Evolutionary conservation across 2,113 vertebrate genomes (phyloP).

Genomic region (Brevimyrus niger): DNA sequence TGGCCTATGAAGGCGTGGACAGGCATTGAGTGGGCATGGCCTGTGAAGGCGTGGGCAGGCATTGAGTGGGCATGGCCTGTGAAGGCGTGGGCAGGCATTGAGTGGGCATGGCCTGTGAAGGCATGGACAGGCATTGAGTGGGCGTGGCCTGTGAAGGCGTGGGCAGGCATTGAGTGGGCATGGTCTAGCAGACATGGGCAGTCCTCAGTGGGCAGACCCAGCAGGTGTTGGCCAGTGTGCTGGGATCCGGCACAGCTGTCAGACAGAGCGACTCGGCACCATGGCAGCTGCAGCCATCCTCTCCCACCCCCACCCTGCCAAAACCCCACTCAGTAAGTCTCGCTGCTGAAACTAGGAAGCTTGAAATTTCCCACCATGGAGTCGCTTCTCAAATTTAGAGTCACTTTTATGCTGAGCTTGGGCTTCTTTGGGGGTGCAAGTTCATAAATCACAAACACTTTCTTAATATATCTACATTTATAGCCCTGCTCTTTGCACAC

Average conservation of each 20-base stretch:
- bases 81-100: neutral
- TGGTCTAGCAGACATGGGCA: neutral
- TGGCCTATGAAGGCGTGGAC: too few relatives aligned
- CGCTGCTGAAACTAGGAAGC: neutral
- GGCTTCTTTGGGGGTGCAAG: neutral
- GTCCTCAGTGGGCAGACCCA: slow-evolving; percentile 21
- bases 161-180: neutral
- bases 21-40: neutral
- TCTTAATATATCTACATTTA: slow-evolving; percentile 22
- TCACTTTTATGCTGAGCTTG: neutral
- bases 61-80: neutral
- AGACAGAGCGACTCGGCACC: slow-evolving; percentile 15
- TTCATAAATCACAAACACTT: neutral
- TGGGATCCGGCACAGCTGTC: slow-evolving; percentile 44
- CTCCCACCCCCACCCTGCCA: slow-evolving; percentile 14
- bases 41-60: neutral
- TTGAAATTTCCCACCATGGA: neutral
- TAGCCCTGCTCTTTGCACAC: slow-evolving; percentile 11
- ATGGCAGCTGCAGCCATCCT: neutral
- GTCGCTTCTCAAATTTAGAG: neutral
- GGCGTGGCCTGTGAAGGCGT: neutral
- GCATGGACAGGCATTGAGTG: neutral
- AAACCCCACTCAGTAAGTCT: neutral
- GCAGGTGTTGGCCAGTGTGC: slow-evolving; percentile 40
- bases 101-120: neutral